Evolutionary conservation across 2,113 vertebrate species (phyloP).

Genomic region (Empidonax traillii): DNA sequence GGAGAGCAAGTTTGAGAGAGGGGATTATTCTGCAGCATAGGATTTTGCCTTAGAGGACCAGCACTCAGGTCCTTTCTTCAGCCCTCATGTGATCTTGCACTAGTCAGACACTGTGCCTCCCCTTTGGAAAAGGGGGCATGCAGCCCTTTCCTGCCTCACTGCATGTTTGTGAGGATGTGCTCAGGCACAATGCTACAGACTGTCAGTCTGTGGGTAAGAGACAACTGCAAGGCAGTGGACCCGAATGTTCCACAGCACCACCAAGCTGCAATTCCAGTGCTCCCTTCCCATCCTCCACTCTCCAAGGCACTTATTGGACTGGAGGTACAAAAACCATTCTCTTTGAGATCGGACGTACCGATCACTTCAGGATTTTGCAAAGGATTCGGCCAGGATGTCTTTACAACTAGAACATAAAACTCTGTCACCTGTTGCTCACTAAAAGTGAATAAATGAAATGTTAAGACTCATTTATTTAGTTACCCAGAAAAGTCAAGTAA

Average conservation of each 20-base stretch:
- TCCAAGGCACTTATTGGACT: background rate
- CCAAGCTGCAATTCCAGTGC: background rate
- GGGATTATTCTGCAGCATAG: background rate
- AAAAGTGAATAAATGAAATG: background rate
- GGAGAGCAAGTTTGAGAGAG: background rate
- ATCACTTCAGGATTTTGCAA: background rate
- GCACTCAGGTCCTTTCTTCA: background rate
- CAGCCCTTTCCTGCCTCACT: background rate
- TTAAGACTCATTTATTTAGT: background rate
- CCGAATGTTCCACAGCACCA: background rate
- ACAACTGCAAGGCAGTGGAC: background rate
- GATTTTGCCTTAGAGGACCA: background rate
- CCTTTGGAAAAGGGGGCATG: background rate
- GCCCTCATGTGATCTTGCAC: background rate
- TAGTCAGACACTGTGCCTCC: background rate
- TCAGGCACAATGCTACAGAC: background rate
- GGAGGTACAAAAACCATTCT: background rate
- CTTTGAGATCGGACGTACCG: background rate
- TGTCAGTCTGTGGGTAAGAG: background rate
- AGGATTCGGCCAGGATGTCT: background rate
- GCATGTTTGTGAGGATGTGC: rapidly evolving
- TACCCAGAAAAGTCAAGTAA: background rate
- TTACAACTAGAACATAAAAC: background rate
- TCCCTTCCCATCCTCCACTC: background rate
- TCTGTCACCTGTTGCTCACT: background rate